Percentiles rank a stretch among this genome's conserved stretches.
Evolutionary conservation across 2,888 invertebrate species (phyloP).

Genomic region (Gymnosoma rotundatum): DNA sequence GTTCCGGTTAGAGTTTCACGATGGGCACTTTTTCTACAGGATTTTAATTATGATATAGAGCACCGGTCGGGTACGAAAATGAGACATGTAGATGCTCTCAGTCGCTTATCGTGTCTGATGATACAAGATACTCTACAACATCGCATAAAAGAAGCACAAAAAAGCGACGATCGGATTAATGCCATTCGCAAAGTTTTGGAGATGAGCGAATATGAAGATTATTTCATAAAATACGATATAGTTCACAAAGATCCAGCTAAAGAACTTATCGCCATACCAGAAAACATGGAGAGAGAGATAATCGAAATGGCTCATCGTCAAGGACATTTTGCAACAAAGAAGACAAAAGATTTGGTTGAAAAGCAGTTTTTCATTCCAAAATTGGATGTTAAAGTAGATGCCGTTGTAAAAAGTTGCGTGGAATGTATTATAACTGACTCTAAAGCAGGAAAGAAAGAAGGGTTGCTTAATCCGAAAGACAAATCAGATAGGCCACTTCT

Average conservation of each 20-base stretch:
- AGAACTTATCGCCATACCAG: conserved; percentile 75
- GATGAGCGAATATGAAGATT: conserved; percentile 18
- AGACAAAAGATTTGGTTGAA: conserved; percentile 57
- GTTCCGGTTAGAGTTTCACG: too few relatives aligned
- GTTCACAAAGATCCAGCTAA: conserved; percentile 53
- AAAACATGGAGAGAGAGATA: conserved; percentile 28
- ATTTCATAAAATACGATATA: conserved; percentile 58
- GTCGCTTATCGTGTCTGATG: conserved; percentile 54
- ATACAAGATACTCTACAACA: conserved; percentile 53
- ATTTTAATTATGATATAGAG: neutral
- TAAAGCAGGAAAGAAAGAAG: conserved; percentile 59
- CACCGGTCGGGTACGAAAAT: conserved; percentile 62
- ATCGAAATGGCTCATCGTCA: too few relatives aligned
- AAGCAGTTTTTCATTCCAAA: conserved; percentile 63
- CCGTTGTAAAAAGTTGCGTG: conserved; percentile 59
- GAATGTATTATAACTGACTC: conserved; percentile 62
- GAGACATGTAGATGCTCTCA: conserved; percentile 67
- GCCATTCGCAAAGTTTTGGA: conserved; percentile 53
- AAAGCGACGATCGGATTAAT: conserved; percentile 50
- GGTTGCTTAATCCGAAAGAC: conserved; percentile 57
- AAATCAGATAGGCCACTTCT: conserved; percentile 58
- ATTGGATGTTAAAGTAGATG: conserved; percentile 49
- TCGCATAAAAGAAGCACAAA: conserved; percentile 56
- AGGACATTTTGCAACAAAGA: conserved; percentile 54
- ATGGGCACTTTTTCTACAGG: conserved; percentile 55